phyloP scores from a whole-genome alignment of 1,140 invertebrate species.

The Drosophila parvula region DNA sequence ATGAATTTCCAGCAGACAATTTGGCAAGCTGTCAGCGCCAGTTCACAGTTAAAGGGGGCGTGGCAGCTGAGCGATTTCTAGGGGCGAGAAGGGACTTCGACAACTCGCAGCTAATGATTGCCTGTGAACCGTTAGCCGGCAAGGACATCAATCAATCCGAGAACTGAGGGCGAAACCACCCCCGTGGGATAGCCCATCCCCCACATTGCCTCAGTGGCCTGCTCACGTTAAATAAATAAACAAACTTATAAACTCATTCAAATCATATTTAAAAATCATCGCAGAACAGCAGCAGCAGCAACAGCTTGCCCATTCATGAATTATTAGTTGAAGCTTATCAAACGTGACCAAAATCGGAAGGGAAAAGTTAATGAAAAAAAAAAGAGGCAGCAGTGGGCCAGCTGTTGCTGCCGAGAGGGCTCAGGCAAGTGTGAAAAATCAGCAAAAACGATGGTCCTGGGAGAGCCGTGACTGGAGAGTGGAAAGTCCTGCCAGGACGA shows the following conservation, averaged over 20 bases:
- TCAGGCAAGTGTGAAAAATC: conserved; percentile 71
- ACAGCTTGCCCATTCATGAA: conserved; percentile 78
- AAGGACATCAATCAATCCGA: conserved; percentile 75
- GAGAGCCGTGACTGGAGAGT: conserved; percentile 36
- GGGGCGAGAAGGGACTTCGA: conserved; percentile 29
- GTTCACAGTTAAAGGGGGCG: conserved; percentile 49
- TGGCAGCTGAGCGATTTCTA: conserved; percentile 37
- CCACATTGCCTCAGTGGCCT: background rate
- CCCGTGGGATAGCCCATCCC: conserved; percentile 1
- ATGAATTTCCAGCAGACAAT: conserved; percentile 68
- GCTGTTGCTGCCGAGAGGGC: conserved; percentile 56
- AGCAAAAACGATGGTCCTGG: conserved; percentile 43
- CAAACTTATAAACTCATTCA: conserved; percentile 80
- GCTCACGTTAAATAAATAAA: conserved; percentile 71
- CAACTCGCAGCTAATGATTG: conserved; percentile 71
- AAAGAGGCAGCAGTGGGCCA: conserved; percentile 34
- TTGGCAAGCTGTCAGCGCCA: conserved; percentile 78
- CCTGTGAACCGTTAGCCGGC: conserved; percentile 61
- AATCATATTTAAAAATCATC: conserved; percentile 82
- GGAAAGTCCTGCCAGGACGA: conserved; percentile 15
- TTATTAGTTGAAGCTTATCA: conserved; percentile 79
- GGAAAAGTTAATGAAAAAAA: conserved; percentile 72
- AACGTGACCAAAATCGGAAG: conserved; percentile 74
- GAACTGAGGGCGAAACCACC: conserved; percentile 50
- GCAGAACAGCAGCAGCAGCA: conserved; percentile 46